A percentile compares a stretch with the other conserved stretches of the same genome.
Evolutionary conservation across 2,888 invertebrate genomes (phyloP).

Genomic region (Chrysotoxum bicinctum): DNA sequence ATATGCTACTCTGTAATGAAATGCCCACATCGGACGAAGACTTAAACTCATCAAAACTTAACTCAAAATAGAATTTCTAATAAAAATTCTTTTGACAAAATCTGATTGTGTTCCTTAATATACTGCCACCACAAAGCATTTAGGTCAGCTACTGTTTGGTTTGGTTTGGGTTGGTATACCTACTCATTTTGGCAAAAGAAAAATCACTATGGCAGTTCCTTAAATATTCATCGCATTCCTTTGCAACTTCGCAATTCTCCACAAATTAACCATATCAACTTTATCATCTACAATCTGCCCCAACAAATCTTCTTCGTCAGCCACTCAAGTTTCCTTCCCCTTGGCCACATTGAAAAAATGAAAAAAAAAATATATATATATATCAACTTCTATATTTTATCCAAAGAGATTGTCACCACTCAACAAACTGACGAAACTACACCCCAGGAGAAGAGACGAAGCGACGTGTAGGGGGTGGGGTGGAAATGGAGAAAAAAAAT

Average conservation of each 20-base stretch:
- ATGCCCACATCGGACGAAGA: too few relatives aligned
- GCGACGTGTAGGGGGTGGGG: background rate
- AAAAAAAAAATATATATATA: background rate
- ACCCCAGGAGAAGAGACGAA: background rate
- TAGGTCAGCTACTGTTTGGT: background rate
- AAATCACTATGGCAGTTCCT: background rate
- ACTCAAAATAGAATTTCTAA: background rate
- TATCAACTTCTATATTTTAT: background rate
- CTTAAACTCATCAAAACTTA: too few relatives aligned
- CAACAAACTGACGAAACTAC: constrained; percentile 64
- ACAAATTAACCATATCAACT: constrained; percentile 71
- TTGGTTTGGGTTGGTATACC: background rate
- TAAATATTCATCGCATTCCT: constrained; percentile 33
- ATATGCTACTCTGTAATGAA: too few relatives aligned
- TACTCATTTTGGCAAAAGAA: background rate
- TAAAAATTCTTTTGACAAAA: constrained; percentile 22
- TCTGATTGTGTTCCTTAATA: background rate
- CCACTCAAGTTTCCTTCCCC: constrained; percentile 47
- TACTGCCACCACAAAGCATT: constrained; percentile 12
- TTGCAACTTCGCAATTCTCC: constrained; percentile 43
- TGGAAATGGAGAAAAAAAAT: constrained; percentile 9
- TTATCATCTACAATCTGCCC: constrained; percentile 63
- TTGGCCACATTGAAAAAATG: constrained; percentile 17
- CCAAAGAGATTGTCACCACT: constrained; percentile 63
- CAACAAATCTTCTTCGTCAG: constrained; percentile 56